Base-by-base conservation (phyloP, 2,888 invertebrate genomes). In the Eilema caniola region DNA sequence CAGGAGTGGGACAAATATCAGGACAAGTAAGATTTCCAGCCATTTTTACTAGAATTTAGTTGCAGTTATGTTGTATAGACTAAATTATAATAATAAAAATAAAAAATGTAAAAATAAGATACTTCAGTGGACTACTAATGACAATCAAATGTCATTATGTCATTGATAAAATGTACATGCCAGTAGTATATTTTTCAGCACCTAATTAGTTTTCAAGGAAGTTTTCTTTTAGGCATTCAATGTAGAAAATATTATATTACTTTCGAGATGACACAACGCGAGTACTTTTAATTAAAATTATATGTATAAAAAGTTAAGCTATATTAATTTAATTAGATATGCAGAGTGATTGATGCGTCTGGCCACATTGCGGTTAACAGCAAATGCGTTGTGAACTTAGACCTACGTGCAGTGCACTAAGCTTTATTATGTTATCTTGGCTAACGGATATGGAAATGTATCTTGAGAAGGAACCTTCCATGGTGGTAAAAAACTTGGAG, bases 21-120 rank as follows among this genome's bases (percentile, higher is more conserved):
- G 94, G 94, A 74, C 94, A 94, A n/a, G 65, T 82, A 64, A 80
- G 78, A 24, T 79, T 76, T 4, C 69, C 66, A 25, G 84, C 78
- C 88, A 92, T 93, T 75, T 77, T 83, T 33, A 86, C 86, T 3
- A 76, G 67, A 88, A 89, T 89, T 90, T 90, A 65, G 73, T 73
- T 47, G 68, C 62, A 63, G 24, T 47, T 57, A 25, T 59, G 3
- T 59, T 62, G 8, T 73, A 76, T 67, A 63, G 41, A 67, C 70
- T 66, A 68, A 56, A 72, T 66, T 56, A 77, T 57, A 72, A 73
- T 66, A 67, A 78, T 70, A 70, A 70, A 71, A 72, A 70, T 76
- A 75, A 73, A 65, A 65, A 31, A 14, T 41, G 53, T 31, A 71
- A 70, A 72, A 61, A 66, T 71, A 71, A 64, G 14, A 66, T 67